A percentile compares a stretch with the other conserved stretches of the same genome.
These are phyloP conservation scores for Invenusta paracnida DNA, from an alignment of 2,888 invertebrate species.

Conservation along the genomic window DNA sequence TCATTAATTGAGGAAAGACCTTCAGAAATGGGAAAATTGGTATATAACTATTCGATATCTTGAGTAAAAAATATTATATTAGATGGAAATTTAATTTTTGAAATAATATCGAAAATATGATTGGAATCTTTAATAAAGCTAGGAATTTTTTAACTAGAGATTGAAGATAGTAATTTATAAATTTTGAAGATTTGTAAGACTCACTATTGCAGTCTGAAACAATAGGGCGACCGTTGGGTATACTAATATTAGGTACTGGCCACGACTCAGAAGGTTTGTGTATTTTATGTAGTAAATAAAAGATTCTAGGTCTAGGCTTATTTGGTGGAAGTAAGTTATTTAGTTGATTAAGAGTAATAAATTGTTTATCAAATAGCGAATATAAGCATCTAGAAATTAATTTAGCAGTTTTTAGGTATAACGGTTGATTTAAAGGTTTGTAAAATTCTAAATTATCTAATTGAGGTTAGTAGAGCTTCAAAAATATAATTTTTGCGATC, in stretches of 20 bases:
- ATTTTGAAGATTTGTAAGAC: not conserved
- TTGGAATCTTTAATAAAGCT: too few relatives aligned
- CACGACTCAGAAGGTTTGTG: not conserved
- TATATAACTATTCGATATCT: too few relatives aligned
- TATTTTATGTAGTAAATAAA: not conserved
- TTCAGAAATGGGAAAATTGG: too few relatives aligned
- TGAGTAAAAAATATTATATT: too few relatives aligned
- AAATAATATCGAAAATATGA: too few relatives aligned
- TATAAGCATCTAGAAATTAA: not conserved
- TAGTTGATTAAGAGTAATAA: not conserved
- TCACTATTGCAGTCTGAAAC: not conserved
- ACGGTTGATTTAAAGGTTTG: not conserved
- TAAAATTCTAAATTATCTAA: not conserved
- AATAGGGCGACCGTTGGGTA: not conserved
- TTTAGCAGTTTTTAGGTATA: not conserved
- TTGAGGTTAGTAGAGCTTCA: not conserved
- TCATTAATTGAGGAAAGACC: too few relatives aligned
- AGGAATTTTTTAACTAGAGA: too few relatives aligned
- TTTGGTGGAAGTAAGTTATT: not conserved
- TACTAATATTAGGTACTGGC: not conserved
- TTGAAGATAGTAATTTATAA: too few relatives aligned
- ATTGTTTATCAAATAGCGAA: not conserved
- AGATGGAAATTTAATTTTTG: too few relatives aligned
- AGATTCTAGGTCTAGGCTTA: too few relatives aligned
- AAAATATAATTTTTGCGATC: not conserved